Evolutionary conservation across 2,113 vertebrate genomes (phyloP), one percentile per base, ranked within the genome.

Genomic region (Myocastor coypus): DNA sequence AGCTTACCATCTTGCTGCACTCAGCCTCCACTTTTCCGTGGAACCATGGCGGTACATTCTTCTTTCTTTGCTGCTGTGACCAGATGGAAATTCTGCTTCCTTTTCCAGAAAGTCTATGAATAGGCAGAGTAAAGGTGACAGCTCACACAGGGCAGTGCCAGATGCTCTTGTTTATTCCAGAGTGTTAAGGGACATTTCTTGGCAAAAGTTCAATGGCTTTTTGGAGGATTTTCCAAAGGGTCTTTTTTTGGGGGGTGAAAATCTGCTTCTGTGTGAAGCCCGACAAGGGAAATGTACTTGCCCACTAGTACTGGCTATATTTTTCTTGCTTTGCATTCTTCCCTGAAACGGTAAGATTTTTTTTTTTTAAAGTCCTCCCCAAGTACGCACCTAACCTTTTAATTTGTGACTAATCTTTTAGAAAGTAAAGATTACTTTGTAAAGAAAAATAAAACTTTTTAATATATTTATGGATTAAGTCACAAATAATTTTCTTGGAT

Each of bases 111-210:
- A 97, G 95, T 86, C 89, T 95, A 84, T 40, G n/a, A 94, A 88
- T 92, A 92, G 97, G 91, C 95, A 95, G 97, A 97, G 89, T 94
- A 91, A 96, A 97, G 96, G 90, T 94, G 96, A 97, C 95, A 95
- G 97, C 86, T 97, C 89, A 75, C 83, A 96, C 87, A 4, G 89
- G 96, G 89, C 14, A 28, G 7, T 52, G 95, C 96, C 96, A 97
- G 95, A 96, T 95, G 91, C 95, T 97, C 66, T 57, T 96, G 93
- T 97, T 97, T 97, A 91, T 91, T 95, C 90, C 94, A 91, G 87
- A 94, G 77, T 86, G 94, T 73, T 85, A 46, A 91, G 94, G 81
- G 89, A 87, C 88, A 78, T 83, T 94, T 94, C 50, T 40, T 97
- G 97, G 96, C 96, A 93, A 84, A 94, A 95, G 30, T 66, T 97